Conservation (phyloP, 1,140 invertebrate genomes). For the Lineus longissimus region DNA sequence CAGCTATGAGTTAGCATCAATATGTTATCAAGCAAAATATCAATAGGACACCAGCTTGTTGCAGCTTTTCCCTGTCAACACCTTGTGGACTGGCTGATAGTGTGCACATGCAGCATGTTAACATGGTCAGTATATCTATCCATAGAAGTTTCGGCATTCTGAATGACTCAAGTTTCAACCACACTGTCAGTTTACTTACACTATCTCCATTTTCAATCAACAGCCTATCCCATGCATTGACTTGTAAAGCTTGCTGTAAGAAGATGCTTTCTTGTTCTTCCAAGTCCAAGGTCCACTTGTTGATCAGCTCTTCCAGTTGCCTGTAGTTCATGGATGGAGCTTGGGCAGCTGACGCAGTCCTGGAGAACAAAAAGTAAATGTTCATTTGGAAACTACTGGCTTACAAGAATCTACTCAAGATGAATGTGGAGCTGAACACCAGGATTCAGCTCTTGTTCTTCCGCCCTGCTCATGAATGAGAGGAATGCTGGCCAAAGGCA, state of each 20-base stretch:
- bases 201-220: constrained; percentile 89
- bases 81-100: no score
- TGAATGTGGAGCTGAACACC: background rate
- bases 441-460: background rate
- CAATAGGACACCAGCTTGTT: no score
- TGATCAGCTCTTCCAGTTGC: constrained; percentile 87
- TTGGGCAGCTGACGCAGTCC: constrained; percentile 5
- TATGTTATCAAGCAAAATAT: no score
- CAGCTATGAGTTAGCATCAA: no score
- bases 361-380: background rate
- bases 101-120: no score
- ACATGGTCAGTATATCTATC: no score
- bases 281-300: constrained; percentile 91
- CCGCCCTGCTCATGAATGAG: background rate
- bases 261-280: constrained; percentile 92
- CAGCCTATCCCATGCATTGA: constrained; percentile 90
- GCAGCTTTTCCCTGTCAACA: no score
- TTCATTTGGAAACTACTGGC: background rate
- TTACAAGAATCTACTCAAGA: background rate
- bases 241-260: constrained; percentile 87
- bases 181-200: no score
- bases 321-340: constrained; percentile 69
- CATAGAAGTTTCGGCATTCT: no score
- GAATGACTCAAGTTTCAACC: no score
- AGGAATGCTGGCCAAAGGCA: background rate